These are phyloP conservation scores for Doryteuthis pealeii DNA, from an alignment of 1,140 invertebrate genomes.

Conservation along the genomic window DNA sequence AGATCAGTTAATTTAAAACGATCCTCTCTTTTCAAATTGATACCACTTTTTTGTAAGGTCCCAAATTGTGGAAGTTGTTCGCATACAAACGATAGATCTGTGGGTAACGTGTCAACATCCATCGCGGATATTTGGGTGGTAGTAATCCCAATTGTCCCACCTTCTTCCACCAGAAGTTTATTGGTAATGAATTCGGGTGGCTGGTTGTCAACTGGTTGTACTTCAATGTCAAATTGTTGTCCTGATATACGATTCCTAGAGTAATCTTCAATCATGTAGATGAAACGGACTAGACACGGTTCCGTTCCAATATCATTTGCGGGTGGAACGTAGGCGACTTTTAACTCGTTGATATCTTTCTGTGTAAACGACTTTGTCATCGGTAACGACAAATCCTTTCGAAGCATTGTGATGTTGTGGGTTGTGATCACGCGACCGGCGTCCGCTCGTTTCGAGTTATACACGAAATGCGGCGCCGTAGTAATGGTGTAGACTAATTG, in stretches of 20 bases:
- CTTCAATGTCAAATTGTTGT: slow-evolving; percentile 59
- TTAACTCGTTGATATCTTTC: slow-evolving; percentile 56
- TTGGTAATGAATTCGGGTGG: slow-evolving; percentile 53
- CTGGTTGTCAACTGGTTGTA: slow-evolving; percentile 57
- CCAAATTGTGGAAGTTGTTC: slow-evolving; percentile 55
- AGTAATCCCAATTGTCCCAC: slow-evolving; percentile 52
- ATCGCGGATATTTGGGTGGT: slow-evolving; percentile 52
- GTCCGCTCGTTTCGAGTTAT: slow-evolving; percentile 44
- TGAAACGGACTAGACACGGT: slow-evolving; percentile 54
- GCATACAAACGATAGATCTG: slow-evolving; percentile 53
- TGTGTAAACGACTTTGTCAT: slow-evolving; percentile 54
- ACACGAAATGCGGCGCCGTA: slow-evolving; percentile 55
- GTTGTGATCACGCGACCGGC: slow-evolving; percentile 56
- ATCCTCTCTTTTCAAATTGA: slow-evolving; percentile 43
- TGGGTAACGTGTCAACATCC: slow-evolving; percentile 56
- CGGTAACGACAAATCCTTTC: slow-evolving; percentile 41
- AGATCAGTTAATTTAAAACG: slow-evolving; percentile 56
- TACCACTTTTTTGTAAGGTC: slow-evolving; percentile 51
- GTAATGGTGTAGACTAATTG: slow-evolving; percentile 55
- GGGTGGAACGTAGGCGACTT: slow-evolving; percentile 61
- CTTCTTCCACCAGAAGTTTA: slow-evolving; percentile 56
- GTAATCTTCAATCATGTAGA: slow-evolving; percentile 58
- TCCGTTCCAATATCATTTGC: slow-evolving; percentile 58
- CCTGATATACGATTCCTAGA: slow-evolving; percentile 56
- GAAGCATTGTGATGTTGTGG: slow-evolving; percentile 49